phyloP scores from a whole-genome alignment of 2,113 vertebrate species.

The Geococcyx californianus region DNA sequence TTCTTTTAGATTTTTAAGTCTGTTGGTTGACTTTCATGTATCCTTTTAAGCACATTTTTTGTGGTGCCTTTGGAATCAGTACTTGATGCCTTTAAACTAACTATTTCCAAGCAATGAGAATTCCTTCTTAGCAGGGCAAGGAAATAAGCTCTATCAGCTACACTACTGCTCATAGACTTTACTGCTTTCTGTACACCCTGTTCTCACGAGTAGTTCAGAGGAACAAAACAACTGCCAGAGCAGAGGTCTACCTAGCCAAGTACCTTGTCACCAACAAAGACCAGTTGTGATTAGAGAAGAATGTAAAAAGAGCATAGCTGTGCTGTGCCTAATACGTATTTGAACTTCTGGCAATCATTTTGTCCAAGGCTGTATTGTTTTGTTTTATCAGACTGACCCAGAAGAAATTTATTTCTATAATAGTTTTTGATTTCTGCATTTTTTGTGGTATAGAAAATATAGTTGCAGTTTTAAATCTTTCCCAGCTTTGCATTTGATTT shows the following conservation, averaged over 20 bases:
- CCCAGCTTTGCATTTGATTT: neutral
- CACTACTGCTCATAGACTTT: neutral
- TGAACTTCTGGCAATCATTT: neutral
- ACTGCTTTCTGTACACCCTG: neutral
- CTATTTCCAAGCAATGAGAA: neutral
- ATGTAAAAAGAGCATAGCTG: neutral
- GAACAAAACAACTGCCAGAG: neutral
- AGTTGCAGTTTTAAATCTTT: neutral
- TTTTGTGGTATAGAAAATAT: neutral
- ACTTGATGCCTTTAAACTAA: neutral
- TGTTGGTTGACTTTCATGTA: neutral
- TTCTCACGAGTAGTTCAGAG: neutral
- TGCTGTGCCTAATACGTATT: neutral
- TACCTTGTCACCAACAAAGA: neutral
- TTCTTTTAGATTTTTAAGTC: constrained; percentile 39
- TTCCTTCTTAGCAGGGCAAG: neutral
- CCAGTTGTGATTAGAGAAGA: neutral
- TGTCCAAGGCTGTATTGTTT: neutral
- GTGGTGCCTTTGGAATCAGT: constrained; percentile 9
- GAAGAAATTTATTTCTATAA: neutral
- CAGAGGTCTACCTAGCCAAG: neutral
- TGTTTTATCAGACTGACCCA: neutral
- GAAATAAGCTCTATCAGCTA: neutral
- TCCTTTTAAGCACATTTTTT: constrained; percentile 63
- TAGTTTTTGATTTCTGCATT: neutral